Conservation (phyloP, 2,888 invertebrate genomes). For the Pinctada fucata region DNA sequence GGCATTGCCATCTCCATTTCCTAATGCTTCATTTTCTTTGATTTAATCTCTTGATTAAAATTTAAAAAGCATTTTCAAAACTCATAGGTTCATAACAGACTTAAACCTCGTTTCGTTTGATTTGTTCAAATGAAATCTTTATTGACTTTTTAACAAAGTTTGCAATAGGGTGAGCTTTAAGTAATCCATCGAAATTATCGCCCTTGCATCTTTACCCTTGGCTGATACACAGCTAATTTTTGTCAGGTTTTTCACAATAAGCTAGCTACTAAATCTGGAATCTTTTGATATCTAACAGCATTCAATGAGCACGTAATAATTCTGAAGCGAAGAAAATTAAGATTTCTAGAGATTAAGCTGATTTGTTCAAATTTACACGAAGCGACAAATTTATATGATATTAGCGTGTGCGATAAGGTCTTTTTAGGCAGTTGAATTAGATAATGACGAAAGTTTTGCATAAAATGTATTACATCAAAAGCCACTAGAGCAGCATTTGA, state of each 20-base stretch:
- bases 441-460: slow-evolving; percentile 10
- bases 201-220: not conserved
- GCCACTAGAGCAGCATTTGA: not conserved
- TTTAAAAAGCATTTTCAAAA: no score
- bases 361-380: slow-evolving; percentile 12
- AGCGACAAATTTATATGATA: slow-evolving; percentile 29
- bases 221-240: not conserved
- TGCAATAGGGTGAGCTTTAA: not conserved
- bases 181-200: not conserved
- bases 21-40: no score
- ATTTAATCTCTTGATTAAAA: no score
- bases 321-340: slow-evolving; percentile 4
- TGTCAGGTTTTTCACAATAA: not conserved
- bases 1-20: no score
- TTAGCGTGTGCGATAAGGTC: slow-evolving; percentile 25
- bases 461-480: slow-evolving; percentile 11
- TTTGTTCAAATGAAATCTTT: not conserved
- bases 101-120: not conserved
- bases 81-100: not conserved
- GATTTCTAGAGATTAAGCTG: slow-evolving; percentile 1
- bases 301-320: not conserved
- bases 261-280: not conserved
- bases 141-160: not conserved
- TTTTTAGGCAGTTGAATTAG: slow-evolving; percentile 11
- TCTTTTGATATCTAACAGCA: not conserved